phyloP scores from a whole-genome alignment of 2,888 invertebrate species.

The Acanthosoma haemorrhoidale region DNA sequence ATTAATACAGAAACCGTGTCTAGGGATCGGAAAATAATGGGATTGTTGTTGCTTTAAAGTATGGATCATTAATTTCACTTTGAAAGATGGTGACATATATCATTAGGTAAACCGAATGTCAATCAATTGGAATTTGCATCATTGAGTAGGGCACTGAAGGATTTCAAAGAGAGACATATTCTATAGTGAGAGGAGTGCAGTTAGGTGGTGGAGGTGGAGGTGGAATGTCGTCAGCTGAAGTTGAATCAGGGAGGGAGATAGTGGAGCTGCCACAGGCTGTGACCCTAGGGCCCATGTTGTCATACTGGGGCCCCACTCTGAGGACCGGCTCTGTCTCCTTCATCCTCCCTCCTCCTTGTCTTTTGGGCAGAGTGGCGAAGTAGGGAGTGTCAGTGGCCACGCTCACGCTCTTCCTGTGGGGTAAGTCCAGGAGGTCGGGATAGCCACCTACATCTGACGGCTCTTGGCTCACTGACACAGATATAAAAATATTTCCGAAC shows the following conservation, averaged over 20 bases:
- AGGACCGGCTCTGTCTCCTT: slow-evolving; percentile 39
- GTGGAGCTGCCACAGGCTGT: slow-evolving; percentile 85
- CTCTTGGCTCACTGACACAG: slow-evolving; percentile 71
- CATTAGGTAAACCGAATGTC: neutral
- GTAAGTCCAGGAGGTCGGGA: slow-evolving; percentile 72
- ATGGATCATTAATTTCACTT: no score
- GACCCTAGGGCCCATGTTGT: slow-evolving; percentile 84
- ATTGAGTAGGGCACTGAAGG: neutral
- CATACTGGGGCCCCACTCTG: slow-evolving; percentile 59
- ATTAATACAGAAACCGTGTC: no score
- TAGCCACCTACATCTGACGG: slow-evolving; percentile 59
- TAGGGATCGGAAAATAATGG: no score
- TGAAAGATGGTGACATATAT: neutral
- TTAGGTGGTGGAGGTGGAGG: slow-evolving; percentile 56
- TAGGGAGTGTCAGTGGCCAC: slow-evolving; percentile 46
- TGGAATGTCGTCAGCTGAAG: slow-evolving; percentile 45
- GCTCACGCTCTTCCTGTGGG: slow-evolving; percentile 49
- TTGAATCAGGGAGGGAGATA: slow-evolving; percentile 67
- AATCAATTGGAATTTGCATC: neutral
- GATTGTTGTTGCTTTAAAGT: no score
- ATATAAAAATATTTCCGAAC: slow-evolving; percentile 76
- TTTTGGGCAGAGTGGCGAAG: slow-evolving; percentile 51
- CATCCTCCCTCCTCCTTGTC: slow-evolving; percentile 41
- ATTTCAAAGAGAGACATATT: slow-evolving; percentile 45
- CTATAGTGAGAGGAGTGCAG: slow-evolving; percentile 52